phyloP scores from a whole-genome alignment of 1,140 invertebrate genomes.

The Tenebrio molitor region DNA sequence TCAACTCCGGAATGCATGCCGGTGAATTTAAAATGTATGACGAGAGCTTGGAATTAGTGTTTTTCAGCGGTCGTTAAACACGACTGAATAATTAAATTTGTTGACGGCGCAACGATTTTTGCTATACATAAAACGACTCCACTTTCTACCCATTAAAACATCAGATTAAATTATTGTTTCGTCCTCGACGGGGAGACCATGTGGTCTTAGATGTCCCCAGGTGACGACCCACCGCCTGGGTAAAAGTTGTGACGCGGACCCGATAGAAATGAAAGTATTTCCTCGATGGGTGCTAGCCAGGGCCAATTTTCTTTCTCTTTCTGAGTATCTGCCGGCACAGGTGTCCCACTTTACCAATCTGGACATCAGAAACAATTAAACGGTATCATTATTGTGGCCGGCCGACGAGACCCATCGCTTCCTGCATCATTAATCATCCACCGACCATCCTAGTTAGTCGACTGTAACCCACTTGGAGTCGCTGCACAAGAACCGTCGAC shows the following conservation, averaged over 20 bases:
- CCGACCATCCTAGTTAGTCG: constrained; percentile 42
- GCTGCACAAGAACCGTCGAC: neutral
- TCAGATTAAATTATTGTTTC: constrained; percentile 41
- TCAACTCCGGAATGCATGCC: constrained; percentile 3
- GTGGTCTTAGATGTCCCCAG: constrained; percentile 41
- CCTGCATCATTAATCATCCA: constrained; percentile 61
- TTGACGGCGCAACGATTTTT: constrained; percentile 25
- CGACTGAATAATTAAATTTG: constrained; percentile 37
- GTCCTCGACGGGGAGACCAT: constrained; percentile 27
- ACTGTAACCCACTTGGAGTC: constrained; percentile 12
- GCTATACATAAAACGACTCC: constrained; percentile 37
- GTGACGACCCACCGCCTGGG: constrained; percentile 35
- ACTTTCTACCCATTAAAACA: constrained; percentile 32
- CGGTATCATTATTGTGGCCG: constrained; percentile 51
- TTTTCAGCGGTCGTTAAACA: constrained; percentile 33
- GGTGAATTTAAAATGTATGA: constrained; percentile 35
- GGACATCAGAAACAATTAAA: constrained; percentile 59
- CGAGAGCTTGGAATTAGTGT: constrained; percentile 30
- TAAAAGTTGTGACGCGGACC: constrained; percentile 35
- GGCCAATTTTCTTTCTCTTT: neutral
- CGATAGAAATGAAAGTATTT: constrained; percentile 40
- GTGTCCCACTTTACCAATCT: neutral
- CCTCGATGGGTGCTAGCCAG: neutral
- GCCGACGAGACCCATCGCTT: constrained; percentile 59
- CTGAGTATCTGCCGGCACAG: neutral